These are phyloP conservation scores for Pelusios castaneus DNA, from an alignment of 2,113 vertebrate genomes.

Conservation along the genomic window DNA sequence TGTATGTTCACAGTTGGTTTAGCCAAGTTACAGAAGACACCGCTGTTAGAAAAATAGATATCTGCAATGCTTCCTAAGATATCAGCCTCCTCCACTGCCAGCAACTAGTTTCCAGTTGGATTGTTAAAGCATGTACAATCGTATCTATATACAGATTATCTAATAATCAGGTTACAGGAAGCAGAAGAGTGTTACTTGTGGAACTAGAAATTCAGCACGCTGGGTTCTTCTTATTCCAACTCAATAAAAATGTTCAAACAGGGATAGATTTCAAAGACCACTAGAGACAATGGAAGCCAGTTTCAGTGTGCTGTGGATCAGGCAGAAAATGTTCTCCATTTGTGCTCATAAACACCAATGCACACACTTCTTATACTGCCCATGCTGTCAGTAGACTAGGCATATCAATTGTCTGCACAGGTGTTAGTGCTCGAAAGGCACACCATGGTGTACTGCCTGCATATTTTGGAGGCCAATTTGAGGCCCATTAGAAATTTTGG, in stretches of 20 bases:
- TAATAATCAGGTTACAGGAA: neutral
- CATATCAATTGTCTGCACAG: neutral
- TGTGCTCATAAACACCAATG: neutral
- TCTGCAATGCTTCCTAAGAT: neutral
- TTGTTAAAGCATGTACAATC: neutral
- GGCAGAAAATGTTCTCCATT: neutral
- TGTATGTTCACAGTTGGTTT: neutral
- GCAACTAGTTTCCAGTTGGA: neutral
- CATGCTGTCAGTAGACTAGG: neutral
- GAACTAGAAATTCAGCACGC: neutral
- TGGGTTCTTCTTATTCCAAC: neutral
- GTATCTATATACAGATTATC: neutral
- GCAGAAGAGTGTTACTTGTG: neutral
- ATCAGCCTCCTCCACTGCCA: neutral
- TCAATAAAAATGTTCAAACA: neutral
- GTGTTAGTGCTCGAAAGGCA: neutral
- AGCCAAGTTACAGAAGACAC: neutral
- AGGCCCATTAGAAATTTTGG: neutral
- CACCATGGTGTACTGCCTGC: neutral
- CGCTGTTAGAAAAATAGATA: neutral
- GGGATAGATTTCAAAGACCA: neutral
- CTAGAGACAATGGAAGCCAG: neutral
- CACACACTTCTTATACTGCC: neutral
- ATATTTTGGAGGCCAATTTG: neutral
- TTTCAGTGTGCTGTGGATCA: neutral